Conservation (phyloP, 2,797 vertebrate genomes). For the Acanthornis magna region DNA sequence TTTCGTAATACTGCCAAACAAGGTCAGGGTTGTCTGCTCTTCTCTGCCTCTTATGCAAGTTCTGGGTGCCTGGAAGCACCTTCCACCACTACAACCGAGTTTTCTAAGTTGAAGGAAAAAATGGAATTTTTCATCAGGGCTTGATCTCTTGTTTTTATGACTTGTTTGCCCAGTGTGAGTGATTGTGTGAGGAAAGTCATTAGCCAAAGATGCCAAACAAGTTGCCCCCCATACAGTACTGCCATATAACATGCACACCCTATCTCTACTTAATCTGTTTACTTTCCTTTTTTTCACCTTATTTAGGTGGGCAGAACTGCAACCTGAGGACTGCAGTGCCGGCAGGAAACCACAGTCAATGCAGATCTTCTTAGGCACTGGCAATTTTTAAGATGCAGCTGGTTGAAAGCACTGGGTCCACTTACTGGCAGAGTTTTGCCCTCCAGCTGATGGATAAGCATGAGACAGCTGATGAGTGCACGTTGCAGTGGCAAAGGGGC, state of each 20-base stretch:
- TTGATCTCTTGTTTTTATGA: background rate
- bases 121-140: background rate
- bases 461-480: no score
- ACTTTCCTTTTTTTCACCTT: background rate
- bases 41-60: background rate
- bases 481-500: background rate
- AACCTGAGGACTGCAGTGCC: background rate
- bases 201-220: background rate
- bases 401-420: background rate
- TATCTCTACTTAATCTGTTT: background rate
- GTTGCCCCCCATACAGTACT: background rate
- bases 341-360: background rate
- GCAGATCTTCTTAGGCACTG: background rate
- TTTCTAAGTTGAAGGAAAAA: constrained; percentile 5
- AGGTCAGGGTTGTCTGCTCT: background rate
- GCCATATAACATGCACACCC: background rate
- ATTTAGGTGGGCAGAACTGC: background rate
- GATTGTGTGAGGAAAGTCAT: background rate
- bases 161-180: background rate
- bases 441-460: background rate
- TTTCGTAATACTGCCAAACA: constrained; percentile 7
- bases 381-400: background rate
- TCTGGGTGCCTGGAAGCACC: background rate
- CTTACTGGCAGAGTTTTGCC: background rate
- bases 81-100: fast-evolving